These are phyloP conservation scores for Remorina albescens DNA, from an alignment of 2,797 vertebrate genomes.

Conservation along the genomic window DNA sequence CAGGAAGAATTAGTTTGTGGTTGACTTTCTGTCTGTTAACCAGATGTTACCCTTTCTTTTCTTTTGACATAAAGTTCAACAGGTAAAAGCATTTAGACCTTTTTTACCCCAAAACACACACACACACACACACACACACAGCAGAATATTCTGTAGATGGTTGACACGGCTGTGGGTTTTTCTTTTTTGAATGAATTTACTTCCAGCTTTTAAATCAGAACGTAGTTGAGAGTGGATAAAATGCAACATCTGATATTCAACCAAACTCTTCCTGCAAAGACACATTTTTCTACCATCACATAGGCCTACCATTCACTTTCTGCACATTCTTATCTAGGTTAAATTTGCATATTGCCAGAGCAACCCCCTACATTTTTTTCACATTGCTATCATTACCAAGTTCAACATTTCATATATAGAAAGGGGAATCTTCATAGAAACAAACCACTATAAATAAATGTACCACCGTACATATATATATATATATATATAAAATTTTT, in stretches of 20 bases:
- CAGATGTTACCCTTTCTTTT: background rate
- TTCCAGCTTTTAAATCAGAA: constrained; percentile 82
- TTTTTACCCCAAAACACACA: constrained; percentile 5
- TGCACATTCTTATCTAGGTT: constrained; percentile 64
- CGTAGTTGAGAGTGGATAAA: constrained; percentile 79
- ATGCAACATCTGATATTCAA: constrained; percentile 74
- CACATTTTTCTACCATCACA: constrained; percentile 81
- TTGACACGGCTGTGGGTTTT: constrained; percentile 68
- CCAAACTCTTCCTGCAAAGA: constrained; percentile 84
- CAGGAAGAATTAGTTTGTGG: background rate
- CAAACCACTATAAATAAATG: constrained; percentile 81
- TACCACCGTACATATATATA: too few species aligned
- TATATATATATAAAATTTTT: too few species aligned
- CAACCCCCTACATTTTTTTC: constrained; percentile 72
- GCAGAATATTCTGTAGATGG: constrained; percentile 30
- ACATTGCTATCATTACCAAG: constrained; percentile 84
- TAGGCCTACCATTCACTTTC: constrained; percentile 57
- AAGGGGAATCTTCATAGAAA: constrained; percentile 74
- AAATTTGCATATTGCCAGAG: constrained; percentile 80
- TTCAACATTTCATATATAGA: constrained; percentile 72
- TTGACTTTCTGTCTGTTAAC: constrained; percentile 8
- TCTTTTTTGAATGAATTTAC: constrained; percentile 82
- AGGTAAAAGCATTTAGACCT: constrained; percentile 2
- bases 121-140: constrained; percentile 16
- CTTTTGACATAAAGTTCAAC: background rate